A percentile compares a stretch with the other conserved stretches of the same genome.
Conservation (phyloP, 2,888 invertebrate genomes). For the Miltochrista miniata region DNA sequence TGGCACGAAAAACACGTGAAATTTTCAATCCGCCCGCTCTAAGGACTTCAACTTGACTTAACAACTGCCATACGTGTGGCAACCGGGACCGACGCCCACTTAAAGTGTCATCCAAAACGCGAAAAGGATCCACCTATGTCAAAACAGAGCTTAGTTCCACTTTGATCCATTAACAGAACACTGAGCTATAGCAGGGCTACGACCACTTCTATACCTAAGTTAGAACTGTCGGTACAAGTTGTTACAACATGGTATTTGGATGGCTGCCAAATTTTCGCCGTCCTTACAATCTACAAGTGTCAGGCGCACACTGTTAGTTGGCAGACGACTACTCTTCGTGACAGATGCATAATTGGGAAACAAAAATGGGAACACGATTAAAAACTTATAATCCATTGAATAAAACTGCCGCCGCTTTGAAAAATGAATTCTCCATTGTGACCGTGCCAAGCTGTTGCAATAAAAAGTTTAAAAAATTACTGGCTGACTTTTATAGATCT, state of each 20-base stretch:
- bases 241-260: slow-evolving; percentile 54
- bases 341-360: slow-evolving; percentile 67
- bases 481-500: neutral
- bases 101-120: too few relatives aligned
- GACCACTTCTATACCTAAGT: neutral
- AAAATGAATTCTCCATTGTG: slow-evolving; percentile 26
- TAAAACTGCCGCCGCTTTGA: slow-evolving; percentile 23
- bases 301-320: slow-evolving; percentile 51
- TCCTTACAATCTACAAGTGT: slow-evolving; percentile 73
- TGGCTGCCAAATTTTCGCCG: slow-evolving; percentile 59
- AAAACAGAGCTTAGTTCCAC: too few relatives aligned
- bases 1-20: too few relatives aligned
- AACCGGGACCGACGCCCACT: too few relatives aligned
- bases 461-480: slow-evolving; percentile 33
- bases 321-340: slow-evolving; percentile 53
- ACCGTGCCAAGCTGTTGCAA: slow-evolving; percentile 17
- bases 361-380: slow-evolving; percentile 58
- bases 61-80: too few relatives aligned
- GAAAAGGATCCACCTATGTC: too few relatives aligned
- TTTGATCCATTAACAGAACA: too few relatives aligned
- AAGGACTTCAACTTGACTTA: too few relatives aligned
- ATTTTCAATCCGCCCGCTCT: too few relatives aligned
- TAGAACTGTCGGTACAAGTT: slow-evolving; percentile 41
- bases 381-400: slow-evolving; percentile 44
- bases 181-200: too few relatives aligned